phyloP scores from a whole-genome alignment of 2,113 vertebrate genomes.

The Equus przewalskii region DNA sequence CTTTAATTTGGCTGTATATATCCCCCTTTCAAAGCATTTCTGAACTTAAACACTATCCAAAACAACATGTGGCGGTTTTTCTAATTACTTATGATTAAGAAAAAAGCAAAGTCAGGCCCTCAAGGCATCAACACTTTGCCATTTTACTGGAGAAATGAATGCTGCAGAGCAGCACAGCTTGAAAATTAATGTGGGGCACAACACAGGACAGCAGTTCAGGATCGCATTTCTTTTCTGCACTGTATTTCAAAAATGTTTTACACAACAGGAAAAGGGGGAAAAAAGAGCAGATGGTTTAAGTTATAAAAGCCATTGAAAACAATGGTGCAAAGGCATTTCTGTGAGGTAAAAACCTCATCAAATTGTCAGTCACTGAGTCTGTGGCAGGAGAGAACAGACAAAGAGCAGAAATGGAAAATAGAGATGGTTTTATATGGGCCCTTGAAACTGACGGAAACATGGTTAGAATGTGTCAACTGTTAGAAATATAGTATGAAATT shows the following conservation, averaged over 20 bases:
- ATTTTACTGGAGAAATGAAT: constrained; percentile 68
- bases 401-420: background rate
- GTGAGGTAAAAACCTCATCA: background rate
- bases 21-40: constrained; percentile 68
- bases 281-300: constrained; percentile 40
- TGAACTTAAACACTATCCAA: constrained; percentile 73
- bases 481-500: background rate
- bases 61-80: constrained; percentile 79
- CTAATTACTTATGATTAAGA: constrained; percentile 82
- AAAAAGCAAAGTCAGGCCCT: constrained; percentile 75
- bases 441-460: background rate
- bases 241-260: constrained; percentile 64
- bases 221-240: constrained; percentile 9
- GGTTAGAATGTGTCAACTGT: background rate
- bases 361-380: constrained; percentile 33
- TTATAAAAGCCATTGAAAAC: constrained; percentile 62
- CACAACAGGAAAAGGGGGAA: background rate
- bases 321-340: constrained; percentile 53
- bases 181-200: background rate
- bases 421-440: background rate
- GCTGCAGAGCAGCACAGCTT: constrained; percentile 52
- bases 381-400: accelerated
- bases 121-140: constrained; percentile 33
- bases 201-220: background rate
- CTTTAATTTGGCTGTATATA: constrained; percentile 63